phyloP scores from a whole-genome alignment of 2,888 invertebrate species.

The Alloscopus bannaensis region DNA sequence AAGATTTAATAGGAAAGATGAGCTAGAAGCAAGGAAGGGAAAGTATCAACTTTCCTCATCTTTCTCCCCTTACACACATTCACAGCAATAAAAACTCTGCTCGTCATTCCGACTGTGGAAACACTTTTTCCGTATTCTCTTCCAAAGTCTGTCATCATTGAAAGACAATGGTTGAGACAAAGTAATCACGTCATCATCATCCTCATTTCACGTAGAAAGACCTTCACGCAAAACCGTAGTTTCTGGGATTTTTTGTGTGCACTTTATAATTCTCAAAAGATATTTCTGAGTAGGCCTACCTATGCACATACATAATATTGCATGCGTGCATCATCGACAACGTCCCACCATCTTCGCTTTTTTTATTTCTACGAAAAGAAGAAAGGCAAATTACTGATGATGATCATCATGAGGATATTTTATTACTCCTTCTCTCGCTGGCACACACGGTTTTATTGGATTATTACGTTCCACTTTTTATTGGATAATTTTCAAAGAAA shows the following conservation, averaged over 20 bases:
- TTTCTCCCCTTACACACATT: slow-evolving; percentile 41
- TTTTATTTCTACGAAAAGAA: no score
- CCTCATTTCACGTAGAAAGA: background rate
- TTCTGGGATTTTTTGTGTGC: background rate
- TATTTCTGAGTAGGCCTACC: no score
- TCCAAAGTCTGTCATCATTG: slow-evolving; percentile 13
- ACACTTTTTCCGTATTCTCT: background rate
- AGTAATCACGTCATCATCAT: slow-evolving; percentile 1
- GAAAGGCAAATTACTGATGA: slow-evolving; percentile 6
- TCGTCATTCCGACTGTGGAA: background rate
- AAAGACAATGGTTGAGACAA: slow-evolving; percentile 1
- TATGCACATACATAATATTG: background rate
- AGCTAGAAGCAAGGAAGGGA: slow-evolving; percentile 25
- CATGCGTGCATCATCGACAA: background rate
- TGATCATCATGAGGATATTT: slow-evolving; percentile 3
- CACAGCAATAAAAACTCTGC: slow-evolving; percentile 1
- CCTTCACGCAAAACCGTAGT: background rate
- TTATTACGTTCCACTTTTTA: slow-evolving; percentile 3
- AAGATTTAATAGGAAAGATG: slow-evolving; percentile 55
- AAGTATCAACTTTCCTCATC: slow-evolving; percentile 54
- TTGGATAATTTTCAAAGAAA: slow-evolving; percentile 2
- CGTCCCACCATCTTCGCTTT: no score
- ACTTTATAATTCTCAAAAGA: slow-evolving; percentile 7
- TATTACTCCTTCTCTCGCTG: background rate
- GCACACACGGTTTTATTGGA: background rate